Base-by-base conservation (phyloP, 1,140 invertebrate genomes). In the Tetramorium simillimum region DNA sequence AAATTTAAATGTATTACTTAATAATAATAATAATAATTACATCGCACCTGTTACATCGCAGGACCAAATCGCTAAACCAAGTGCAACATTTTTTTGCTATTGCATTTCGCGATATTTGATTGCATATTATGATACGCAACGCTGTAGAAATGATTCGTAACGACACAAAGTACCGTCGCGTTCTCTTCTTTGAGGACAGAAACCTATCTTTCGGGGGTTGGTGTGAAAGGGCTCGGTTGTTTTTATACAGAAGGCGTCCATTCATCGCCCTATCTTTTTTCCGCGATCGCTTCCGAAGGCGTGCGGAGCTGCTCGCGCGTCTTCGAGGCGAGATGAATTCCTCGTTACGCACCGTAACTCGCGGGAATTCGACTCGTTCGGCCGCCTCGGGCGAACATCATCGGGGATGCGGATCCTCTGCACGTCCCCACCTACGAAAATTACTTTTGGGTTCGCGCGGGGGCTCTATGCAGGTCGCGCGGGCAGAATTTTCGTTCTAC, bases 401-500 rank as follows among this genome's bases (percentile, higher is more conserved):
- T 16, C 65, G 78, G 24, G 60, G 40, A 14, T 21, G 69, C 33
- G 33, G 33, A 33, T 33, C 33, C 33, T 33, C 33, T 33, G 33
- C 33, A 33, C 33, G 33, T 33, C 33, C 33, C 33, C 33, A 33
- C 33, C 33, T 33, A 3, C 33, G 69, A 75, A 84, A 84, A 84
- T 84, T 84, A 84, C 80, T 84, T 84, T 84, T 69, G 24, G 40
- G 24, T 72, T 58, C 67, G 67, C 24, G 16, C 33, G 18, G 18
- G 18, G 28, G 5, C 33, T 69, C 33, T 51, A 40, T 69, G 77
- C 37, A 58, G 53, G n/a, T 70, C 69, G 80, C 40, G 69, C 21
- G 67, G 53, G 21, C 67, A 73, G 53, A 84, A 84, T 84, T 84
- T 84, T 84, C 80, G 69, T 60, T 84, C 80, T 80, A 82, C 77